Conservation (phyloP, 2,113 vertebrate genomes). For the Etheostoma spectabile region DNA sequence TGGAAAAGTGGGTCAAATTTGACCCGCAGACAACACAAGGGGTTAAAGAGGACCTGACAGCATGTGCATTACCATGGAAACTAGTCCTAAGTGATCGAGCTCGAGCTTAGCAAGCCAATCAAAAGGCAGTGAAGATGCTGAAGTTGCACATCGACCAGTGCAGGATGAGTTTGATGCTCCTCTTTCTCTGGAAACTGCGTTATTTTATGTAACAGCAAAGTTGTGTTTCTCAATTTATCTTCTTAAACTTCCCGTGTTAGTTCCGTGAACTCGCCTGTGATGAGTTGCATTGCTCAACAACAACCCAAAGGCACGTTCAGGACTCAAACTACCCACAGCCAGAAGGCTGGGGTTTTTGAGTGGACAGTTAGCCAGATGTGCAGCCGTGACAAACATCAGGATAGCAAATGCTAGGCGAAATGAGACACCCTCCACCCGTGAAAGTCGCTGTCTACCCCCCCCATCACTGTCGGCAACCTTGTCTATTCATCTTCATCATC, state of each 20-base stretch:
- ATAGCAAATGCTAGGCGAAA: not conserved
- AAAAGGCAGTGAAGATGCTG: not conserved
- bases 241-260: conserved; percentile 26
- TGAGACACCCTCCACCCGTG: conserved; percentile 1
- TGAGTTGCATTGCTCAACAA: not conserved
- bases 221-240: not conserved
- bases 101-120: not conserved
- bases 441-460: not conserved
- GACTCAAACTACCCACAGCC: too few species aligned
- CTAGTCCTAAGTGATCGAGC: too few species aligned
- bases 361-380: not conserved
- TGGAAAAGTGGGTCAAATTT: too few species aligned
- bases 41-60: not conserved
- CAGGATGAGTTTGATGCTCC: not conserved
- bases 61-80: too few species aligned
- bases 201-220: conserved; percentile 20
- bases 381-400: conserved; percentile 26
- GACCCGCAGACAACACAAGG: too few species aligned
- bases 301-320: not conserved
- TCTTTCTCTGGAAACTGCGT: not conserved
- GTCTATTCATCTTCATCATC: not conserved
- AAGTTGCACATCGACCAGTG: not conserved
- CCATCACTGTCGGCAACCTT: not conserved
- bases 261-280: not conserved
- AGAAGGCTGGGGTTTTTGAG: not conserved